A percentile compares a stretch with the other conserved stretches of the same genome.
Evolutionary conservation across 2,113 vertebrate species (phyloP).

Genomic region (Apteryx owenii): DNA sequence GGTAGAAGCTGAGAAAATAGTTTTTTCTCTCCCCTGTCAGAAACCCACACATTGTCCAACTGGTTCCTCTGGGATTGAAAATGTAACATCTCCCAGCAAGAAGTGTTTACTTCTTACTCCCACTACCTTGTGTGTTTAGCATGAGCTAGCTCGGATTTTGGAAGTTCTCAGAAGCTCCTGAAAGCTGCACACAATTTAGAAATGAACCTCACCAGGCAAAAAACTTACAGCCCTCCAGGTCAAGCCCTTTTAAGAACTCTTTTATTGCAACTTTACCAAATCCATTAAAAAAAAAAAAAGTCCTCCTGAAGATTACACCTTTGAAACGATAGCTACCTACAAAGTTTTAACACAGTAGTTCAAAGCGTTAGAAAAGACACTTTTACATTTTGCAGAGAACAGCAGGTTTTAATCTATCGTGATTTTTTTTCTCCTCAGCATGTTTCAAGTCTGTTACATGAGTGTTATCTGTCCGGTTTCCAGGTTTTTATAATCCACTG

Average conservation of each 20-base stretch:
- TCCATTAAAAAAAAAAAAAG: not conserved
- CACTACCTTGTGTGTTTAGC: not conserved
- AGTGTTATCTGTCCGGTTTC: conserved; percentile 73
- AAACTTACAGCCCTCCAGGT: conserved; percentile 4
- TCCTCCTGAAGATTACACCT: conserved; percentile 51
- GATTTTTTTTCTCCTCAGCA: conserved; percentile 37
- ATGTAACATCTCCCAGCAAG: not conserved
- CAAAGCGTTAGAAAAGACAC: conserved; percentile 69
- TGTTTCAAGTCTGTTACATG: conserved; percentile 63
- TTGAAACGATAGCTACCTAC: conserved; percentile 50
- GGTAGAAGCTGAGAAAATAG: not conserved
- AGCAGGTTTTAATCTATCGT: conserved; percentile 68
- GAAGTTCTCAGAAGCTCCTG: conserved; percentile 56
- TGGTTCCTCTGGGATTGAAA: not conserved
- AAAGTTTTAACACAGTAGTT: conserved; percentile 60
- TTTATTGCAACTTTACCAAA: conserved; percentile 46
- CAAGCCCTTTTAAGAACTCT: conserved; percentile 38
- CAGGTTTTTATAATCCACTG: conserved; percentile 65
- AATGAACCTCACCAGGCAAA: not conserved
- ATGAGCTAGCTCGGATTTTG: not conserved
- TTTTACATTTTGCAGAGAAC: conserved; percentile 64
- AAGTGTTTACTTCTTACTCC: conserved; percentile 4
- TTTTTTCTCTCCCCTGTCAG: not conserved
- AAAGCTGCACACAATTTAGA: conserved; percentile 10
- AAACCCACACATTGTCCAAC: not conserved